These are phyloP conservation scores for Meganola albula DNA, from an alignment of 2,888 invertebrate species.

Conservation along the genomic window DNA sequence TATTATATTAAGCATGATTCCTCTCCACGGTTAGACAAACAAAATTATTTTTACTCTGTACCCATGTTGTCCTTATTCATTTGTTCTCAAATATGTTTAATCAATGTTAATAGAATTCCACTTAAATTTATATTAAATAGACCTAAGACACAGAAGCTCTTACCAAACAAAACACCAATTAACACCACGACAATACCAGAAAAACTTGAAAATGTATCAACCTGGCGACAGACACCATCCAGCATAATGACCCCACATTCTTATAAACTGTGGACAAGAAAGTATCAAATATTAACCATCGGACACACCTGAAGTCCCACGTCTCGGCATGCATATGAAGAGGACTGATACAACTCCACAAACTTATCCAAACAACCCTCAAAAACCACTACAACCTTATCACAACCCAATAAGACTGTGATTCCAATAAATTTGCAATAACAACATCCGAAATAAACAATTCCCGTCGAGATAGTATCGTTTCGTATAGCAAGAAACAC, in stretches of 20 bases:
- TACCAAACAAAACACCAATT: slow-evolving; percentile 32
- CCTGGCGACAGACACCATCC: slow-evolving; percentile 36
- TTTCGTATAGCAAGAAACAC: slow-evolving; percentile 75
- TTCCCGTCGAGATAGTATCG: slow-evolving; percentile 59
- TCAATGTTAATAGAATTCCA: no score
- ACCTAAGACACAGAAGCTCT: neutral
- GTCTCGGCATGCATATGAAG: slow-evolving; percentile 68
- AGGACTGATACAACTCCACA: slow-evolving; percentile 47
- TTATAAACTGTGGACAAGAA: slow-evolving; percentile 61
- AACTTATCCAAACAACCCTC: slow-evolving; percentile 17
- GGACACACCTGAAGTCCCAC: slow-evolving; percentile 70
- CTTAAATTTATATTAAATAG: no score
- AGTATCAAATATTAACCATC: slow-evolving; percentile 74
- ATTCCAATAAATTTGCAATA: slow-evolving; percentile 26
- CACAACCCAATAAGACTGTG: slow-evolving; percentile 29
- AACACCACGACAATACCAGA: slow-evolving; percentile 31
- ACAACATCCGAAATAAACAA: slow-evolving; percentile 39
- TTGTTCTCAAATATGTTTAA: no score
- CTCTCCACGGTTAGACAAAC: no score
- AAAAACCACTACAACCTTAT: slow-evolving; percentile 26
- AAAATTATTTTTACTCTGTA: no score
- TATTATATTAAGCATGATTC: no score
- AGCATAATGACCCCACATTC: slow-evolving; percentile 47
- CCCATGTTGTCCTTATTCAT: no score
- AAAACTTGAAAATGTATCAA: slow-evolving; percentile 27